Conservation (phyloP, 2,113 vertebrate genomes). For the Zingel zingel region DNA sequence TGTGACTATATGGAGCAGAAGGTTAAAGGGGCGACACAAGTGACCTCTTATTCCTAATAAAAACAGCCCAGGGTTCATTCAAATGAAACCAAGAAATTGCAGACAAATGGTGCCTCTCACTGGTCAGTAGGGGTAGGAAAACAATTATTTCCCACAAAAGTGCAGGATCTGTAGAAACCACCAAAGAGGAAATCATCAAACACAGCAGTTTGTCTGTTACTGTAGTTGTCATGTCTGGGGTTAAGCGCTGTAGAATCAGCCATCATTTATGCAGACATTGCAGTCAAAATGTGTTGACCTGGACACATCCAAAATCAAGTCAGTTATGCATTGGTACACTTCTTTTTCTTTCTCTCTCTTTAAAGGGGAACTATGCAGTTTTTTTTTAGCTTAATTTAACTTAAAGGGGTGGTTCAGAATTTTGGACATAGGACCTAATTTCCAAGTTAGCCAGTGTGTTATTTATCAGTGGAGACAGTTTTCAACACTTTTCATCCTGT, state of each 20-base stretch:
- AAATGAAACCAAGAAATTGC: constrained; percentile 17
- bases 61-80: background rate
- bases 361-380: too few relatives aligned
- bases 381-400: background rate
- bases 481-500: too few relatives aligned
- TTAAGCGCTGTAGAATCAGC: constrained; percentile 21
- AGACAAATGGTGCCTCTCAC: constrained; percentile 8
- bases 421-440: too few relatives aligned
- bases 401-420: too few relatives aligned
- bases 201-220: constrained; percentile 32
- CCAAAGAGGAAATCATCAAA: constrained; percentile 47
- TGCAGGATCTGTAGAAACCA: constrained; percentile 33
- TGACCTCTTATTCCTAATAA: constrained; percentile 9
- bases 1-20: constrained; percentile 7
- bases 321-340: background rate
- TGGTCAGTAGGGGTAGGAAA: background rate
- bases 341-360: background rate
- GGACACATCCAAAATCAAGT: background rate
- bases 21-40: constrained; percentile 5
- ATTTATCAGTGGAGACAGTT: too few relatives aligned
- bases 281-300: background rate
- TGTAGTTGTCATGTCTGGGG: constrained; percentile 10
- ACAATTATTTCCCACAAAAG: background rate
- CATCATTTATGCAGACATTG: constrained; percentile 13
- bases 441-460: too few relatives aligned